Evolutionary conservation across 1,140 invertebrate species (phyloP).

Genomic region (Lysiphlebus fabarum): DNA sequence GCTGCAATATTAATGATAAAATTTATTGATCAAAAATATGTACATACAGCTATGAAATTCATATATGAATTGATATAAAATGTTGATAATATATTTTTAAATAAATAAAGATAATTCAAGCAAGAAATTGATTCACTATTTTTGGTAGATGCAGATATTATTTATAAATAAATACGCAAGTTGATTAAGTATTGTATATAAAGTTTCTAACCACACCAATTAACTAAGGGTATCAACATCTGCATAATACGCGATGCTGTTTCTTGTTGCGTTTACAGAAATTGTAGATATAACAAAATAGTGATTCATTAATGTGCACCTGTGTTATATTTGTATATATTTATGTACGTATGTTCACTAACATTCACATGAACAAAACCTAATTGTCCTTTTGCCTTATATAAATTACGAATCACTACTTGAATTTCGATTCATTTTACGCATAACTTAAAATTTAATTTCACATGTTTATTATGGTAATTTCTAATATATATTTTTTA

Average conservation of each 20-base stretch:
- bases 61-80: too few relatives aligned
- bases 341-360: neutral
- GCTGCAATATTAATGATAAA: too few relatives aligned
- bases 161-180: neutral
- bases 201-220: slow-evolving; percentile 9
- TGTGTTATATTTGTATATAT: neutral
- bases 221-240: slow-evolving; percentile 19
- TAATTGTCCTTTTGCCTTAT: slow-evolving; percentile 19
- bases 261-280: slow-evolving; percentile 25
- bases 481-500: too few relatives aligned
- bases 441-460: too few relatives aligned
- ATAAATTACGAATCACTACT: slow-evolving; percentile 1
- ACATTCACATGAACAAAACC: slow-evolving; percentile 3
- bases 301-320: slow-evolving; percentile 24
- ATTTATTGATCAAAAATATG: too few relatives aligned
- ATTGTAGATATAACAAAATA: too few relatives aligned
- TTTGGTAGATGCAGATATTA: neutral
- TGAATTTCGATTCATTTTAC: too few relatives aligned
- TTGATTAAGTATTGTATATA: neutral
- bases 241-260: slow-evolving; percentile 20
- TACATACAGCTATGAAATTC: too few relatives aligned
- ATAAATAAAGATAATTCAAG: too few relatives aligned
- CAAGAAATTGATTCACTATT: neutral
- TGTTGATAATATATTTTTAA: too few relatives aligned
- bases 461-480: too few relatives aligned